Evolutionary conservation across 1,140 invertebrate species (phyloP), one percentile per base, ranked within the genome.

Genomic region (Heliconius nattereri): DNA sequence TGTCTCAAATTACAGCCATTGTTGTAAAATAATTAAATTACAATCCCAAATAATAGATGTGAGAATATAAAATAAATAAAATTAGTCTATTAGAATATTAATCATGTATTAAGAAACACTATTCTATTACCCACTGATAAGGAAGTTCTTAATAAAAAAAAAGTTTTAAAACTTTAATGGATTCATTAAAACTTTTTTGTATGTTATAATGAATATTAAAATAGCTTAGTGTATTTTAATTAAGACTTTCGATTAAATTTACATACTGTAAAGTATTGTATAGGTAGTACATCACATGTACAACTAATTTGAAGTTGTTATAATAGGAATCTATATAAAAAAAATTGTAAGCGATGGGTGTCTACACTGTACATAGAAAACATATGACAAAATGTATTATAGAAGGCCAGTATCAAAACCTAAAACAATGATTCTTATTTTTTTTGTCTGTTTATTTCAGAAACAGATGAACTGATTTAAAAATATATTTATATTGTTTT

Each of bases 161-260:
- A 66, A 60, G 57, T 66, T 5, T 66, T 66, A 66, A 66, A 66
- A 66, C 60, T 66, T 66, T 66, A 66, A 66, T 66, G 11, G 60
- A 66, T 29, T 66, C 60, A 66, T 66, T 66, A 66, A 66, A 66
- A 26, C 60, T 66, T 66, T 66, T 66, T 66, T 66, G 60, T 66
- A 26, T 66, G 60, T 66, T 66, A 66, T 29, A 66, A 66, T 66
- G 60, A 66, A 66, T 66, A 29, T 66, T 66, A 26, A 66, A 29
- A 66, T 26, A 66, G 23, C 26, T 29, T 3, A 66, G 60, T 29
- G 60, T 66, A 66, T 66, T 66, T 66, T 66, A 66, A 66, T 66
- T 26, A 66, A 66, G 60, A 29, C 60, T 66, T 66, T 66, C 60
- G 26, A 66, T 66, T 66, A 66, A 26, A 66, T 66, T 29, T 66